Conservation (phyloP, 2,797 vertebrate species). For the Lepus oiostolus region DNA sequence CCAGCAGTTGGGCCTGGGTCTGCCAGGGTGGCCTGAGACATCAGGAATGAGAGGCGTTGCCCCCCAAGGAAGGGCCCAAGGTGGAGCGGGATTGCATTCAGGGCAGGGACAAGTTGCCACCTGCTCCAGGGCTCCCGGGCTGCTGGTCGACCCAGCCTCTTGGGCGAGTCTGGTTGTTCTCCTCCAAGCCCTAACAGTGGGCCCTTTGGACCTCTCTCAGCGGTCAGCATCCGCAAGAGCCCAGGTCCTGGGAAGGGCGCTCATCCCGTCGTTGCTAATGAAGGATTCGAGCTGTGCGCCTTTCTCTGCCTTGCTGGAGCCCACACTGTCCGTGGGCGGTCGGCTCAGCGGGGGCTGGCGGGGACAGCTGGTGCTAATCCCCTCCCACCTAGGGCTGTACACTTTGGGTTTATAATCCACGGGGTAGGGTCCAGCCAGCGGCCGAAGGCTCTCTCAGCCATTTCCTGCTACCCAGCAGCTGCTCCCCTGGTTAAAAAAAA, state of each 20-base stretch:
- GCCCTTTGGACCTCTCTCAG: slow-evolving; percentile 67
- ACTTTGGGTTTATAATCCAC: slow-evolving; percentile 85
- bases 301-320: slow-evolving; percentile 73
- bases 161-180: slow-evolving; percentile 50
- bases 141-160: slow-evolving; percentile 21
- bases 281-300: slow-evolving; percentile 67
- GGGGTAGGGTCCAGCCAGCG: slow-evolving; percentile 79
- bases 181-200: slow-evolving; percentile 69
- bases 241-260: slow-evolving; percentile 44
- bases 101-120: slow-evolving; percentile 28
- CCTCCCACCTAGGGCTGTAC: slow-evolving; percentile 80
- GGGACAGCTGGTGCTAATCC: slow-evolving; percentile 82
- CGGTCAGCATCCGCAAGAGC: slow-evolving; percentile 74
- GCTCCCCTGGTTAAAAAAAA: slow-evolving; percentile 86
- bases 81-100: slow-evolving; percentile 77
- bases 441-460: slow-evolving; percentile 82
- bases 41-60: slow-evolving; percentile 83
- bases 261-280: slow-evolving; percentile 68
- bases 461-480: slow-evolving; percentile 85
- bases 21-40: slow-evolving; percentile 88
- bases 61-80: slow-evolving; percentile 74
- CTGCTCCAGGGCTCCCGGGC: neutral
- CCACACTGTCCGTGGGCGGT: slow-evolving; percentile 84
- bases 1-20: slow-evolving; percentile 87
- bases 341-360: slow-evolving; percentile 82